These are phyloP conservation scores for Eleginops maclovinus DNA, from an alignment of 2,113 vertebrate species.

Conservation along the genomic window DNA sequence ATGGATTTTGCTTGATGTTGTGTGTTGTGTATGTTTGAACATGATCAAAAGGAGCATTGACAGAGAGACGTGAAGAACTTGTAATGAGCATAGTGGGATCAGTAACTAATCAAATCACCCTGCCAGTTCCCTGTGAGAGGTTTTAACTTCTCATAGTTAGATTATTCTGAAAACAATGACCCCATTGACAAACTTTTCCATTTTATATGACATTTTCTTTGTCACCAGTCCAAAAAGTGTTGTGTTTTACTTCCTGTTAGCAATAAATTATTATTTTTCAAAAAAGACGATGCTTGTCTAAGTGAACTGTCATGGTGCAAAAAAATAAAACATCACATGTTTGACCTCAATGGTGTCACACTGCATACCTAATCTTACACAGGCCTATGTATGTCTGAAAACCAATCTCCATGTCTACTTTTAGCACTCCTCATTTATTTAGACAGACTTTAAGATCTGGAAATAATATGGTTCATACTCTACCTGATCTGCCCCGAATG, in stretches of 20 bases:
- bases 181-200: slow-evolving; percentile 26
- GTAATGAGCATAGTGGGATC: slow-evolving; percentile 18
- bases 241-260: slow-evolving; percentile 39
- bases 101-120: slow-evolving; percentile 5
- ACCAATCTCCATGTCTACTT: background rate
- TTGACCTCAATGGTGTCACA: slow-evolving; percentile 24
- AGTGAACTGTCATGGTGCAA: slow-evolving; percentile 36
- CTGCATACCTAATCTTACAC: slow-evolving; percentile 49
- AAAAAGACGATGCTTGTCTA: slow-evolving; percentile 10
- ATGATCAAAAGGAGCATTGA: slow-evolving; percentile 32
- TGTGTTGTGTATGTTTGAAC: slow-evolving; percentile 3
- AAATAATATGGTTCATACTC: slow-evolving; percentile 54
- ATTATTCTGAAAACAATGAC: slow-evolving; percentile 45
- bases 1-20: slow-evolving; percentile 11
- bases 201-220: background rate
- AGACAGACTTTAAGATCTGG: background rate
- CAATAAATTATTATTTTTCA: background rate
- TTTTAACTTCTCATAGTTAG: slow-evolving; percentile 28
- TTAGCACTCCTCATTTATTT: background rate
- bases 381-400: background rate
- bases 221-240: no score
- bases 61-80: slow-evolving; percentile 37
- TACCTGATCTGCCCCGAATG: slow-evolving; percentile 98
- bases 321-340: slow-evolving; percentile 53
- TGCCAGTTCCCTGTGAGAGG: slow-evolving; percentile 16